Conservation (phyloP, 2,797 vertebrate genomes). For the Naso thynnoides region DNA sequence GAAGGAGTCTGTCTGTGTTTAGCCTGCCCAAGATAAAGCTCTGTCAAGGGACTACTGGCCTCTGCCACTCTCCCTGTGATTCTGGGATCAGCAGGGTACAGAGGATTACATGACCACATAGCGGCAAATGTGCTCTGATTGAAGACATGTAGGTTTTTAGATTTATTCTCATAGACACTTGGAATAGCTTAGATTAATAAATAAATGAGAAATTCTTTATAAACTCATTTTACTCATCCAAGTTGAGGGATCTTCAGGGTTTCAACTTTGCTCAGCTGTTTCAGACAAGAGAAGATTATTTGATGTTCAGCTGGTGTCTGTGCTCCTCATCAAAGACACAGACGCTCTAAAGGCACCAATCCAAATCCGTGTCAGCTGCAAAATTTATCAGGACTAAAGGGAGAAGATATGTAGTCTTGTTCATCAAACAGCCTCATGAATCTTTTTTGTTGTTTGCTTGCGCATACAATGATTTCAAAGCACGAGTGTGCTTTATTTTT, state of each 20-base stretch:
- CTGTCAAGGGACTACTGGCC: conserved; percentile 24
- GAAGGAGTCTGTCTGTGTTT: conserved; percentile 58
- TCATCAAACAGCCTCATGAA: conserved; percentile 33
- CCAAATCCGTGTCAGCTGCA: conserved; percentile 37
- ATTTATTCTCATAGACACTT: conserved; percentile 3
- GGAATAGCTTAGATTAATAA: not conserved
- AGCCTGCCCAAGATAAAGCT: conserved; percentile 40
- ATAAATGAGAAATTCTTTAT: not conserved
- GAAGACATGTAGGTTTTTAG: conserved; percentile 8
- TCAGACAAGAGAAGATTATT: conserved; percentile 12
- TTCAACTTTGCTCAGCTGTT: conserved; percentile 10
- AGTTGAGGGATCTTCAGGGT: not conserved
- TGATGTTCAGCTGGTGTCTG: conserved; percentile 34
- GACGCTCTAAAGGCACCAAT: not conserved
- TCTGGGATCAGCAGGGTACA: conserved; percentile 50
- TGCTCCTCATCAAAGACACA: conserved; percentile 34
- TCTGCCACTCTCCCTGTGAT: conserved; percentile 40
- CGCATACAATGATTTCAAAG: conserved; percentile 28
- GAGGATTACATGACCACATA: conserved; percentile 66
- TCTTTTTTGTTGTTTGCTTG: conserved; percentile 25
- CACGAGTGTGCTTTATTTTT: conserved; percentile 30
- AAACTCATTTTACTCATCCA: not conserved
- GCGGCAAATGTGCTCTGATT: conserved; percentile 21
- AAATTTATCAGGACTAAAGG: conserved; percentile 48
- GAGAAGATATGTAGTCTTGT: conserved; percentile 16